Percentiles rank a stretch among this genome's conserved stretches.
phyloP scores from a whole-genome alignment of 1,140 invertebrate genomes.

The Oryctes rhinoceros region DNA sequence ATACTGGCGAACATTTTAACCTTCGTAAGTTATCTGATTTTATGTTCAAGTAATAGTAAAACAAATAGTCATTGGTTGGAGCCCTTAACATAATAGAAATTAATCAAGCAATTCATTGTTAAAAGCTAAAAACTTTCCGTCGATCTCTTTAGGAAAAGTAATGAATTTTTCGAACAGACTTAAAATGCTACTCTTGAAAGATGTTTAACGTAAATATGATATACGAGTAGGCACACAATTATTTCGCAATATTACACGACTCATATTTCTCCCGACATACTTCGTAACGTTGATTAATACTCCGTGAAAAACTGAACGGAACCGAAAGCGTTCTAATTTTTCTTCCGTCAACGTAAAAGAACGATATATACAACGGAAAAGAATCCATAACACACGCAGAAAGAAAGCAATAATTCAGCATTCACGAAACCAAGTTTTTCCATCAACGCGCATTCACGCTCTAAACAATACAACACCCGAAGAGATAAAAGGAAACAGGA shows the following conservation, averaged over 20 bases:
- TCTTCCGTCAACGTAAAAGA: not conserved
- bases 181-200: no score
- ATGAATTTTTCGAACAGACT: no score
- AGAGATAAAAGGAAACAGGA: not conserved
- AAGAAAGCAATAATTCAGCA: conserved; percentile 19
- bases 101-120: no score
- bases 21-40: no score
- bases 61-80: no score
- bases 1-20: no score
- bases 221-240: no score
- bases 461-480: not conserved
- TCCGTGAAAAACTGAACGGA: not conserved
- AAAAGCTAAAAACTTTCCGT: no score
- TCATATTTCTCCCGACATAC: not conserved
- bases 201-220: no score
- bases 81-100: no score
- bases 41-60: no score
- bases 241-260: not conserved
- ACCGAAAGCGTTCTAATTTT: conserved; percentile 9
- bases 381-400: not conserved
- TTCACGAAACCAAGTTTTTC: conserved; percentile 14
- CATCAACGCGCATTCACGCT: not conserved
- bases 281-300: not conserved
- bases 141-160: no score
- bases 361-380: not conserved